Evolutionary conservation across 2,888 invertebrate species (phyloP), one percentile per base, ranked within the genome.

Genomic region (Temnothorax rugatulus): DNA sequence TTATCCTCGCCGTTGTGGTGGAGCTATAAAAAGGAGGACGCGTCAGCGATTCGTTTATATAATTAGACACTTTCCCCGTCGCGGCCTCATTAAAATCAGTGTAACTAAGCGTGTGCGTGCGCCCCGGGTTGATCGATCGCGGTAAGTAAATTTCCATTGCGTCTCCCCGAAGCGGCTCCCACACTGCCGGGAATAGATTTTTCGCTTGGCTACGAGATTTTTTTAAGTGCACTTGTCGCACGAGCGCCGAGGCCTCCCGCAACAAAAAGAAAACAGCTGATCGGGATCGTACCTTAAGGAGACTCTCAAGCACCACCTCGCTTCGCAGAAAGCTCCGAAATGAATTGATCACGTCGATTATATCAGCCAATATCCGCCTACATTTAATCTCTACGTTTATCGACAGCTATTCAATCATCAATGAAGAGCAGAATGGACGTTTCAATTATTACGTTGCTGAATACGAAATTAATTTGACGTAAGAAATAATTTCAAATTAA

Each of bases 71-170:
- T 71, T 81, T 81, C 25, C 47, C 59, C 47, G 69, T 13, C 25
- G 47, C 47, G 71, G 71, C 71, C 79, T 81, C 79, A 59, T 81
- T 81, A 81, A 81, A 81, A 81, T 81, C 79, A 71, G 25, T 50
- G 38, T 71, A 71, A 71, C 71, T 47, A 59, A 79, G 47, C 44
- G 68, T 21, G 57, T 79, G 69, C 59, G 34, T 79, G 79, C 66
- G 41, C 52, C 52, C 25, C 34, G n/a, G 18, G 34, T 81, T 81
- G 79, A 81, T 81, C 79, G 71, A 81, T 81, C 69, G 71, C 44
- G 34, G 59, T 54, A 81, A 69, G 29, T 59, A 34, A 81, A 81
- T 81, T 81, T 81, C 71, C 59, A 71, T 71, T 71, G 71, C 79
- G 59, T 81, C 9, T 29, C 69, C 9, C 29, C 69, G 38, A 59